Conservation (phyloP, 2,113 vertebrate genomes). For the Miniopterus natalensis region DNA sequence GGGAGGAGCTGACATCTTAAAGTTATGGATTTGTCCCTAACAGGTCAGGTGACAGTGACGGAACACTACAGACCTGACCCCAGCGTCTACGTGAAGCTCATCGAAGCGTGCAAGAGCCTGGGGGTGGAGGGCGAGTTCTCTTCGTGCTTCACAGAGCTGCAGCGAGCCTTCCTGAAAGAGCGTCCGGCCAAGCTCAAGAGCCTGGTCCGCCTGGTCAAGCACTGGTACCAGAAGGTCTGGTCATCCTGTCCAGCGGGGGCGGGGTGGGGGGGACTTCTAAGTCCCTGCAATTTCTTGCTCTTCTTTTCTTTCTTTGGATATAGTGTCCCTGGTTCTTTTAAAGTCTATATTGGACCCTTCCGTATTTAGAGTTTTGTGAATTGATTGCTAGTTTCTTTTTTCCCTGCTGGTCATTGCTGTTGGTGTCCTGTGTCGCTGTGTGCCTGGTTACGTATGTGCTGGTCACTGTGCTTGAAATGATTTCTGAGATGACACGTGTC, state of each 20-base stretch:
- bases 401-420: not conserved
- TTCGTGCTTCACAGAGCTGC: conserved; percentile 73
- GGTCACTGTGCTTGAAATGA: not conserved
- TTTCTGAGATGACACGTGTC: not conserved
- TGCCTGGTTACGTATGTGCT: not conserved
- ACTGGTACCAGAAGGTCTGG: conserved; percentile 70
- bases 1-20: not conserved
- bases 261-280: not conserved
- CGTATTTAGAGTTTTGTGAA: not conserved
- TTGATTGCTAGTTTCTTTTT: not conserved
- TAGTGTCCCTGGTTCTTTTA: too few species aligned
- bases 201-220: conserved; percentile 73
- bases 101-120: rapidly evolving
- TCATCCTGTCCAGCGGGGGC: rapidly evolving
- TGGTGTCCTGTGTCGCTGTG: not conserved
- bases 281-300: not conserved
- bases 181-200: conserved; percentile 66
- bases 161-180: conserved; percentile 52
- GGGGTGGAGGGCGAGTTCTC: conserved; percentile 21
- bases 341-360: not conserved
- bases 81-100: not conserved
- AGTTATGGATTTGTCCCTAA: rapidly evolving
- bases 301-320: not conserved
- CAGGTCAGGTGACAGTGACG: not conserved
- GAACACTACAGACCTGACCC: rapidly evolving